Conservation (phyloP, 2,888 invertebrate species). For the Oasisia sp. region DNA sequence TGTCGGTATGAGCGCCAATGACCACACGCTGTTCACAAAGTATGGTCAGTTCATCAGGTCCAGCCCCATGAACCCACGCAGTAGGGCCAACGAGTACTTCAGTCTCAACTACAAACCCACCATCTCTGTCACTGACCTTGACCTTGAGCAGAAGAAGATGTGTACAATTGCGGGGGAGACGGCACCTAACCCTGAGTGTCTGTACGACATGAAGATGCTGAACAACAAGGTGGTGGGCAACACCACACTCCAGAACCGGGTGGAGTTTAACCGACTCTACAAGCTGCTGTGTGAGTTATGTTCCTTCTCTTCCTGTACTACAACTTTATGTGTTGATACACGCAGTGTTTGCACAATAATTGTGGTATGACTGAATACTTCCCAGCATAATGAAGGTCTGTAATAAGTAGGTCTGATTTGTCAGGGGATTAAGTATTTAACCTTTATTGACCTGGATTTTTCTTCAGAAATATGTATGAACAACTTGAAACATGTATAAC, state of each 20-base stretch:
- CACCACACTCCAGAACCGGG: background rate
- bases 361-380: too few relatives aligned
- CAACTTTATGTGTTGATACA: too few relatives aligned
- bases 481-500: too few relatives aligned
- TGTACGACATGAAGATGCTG: background rate
- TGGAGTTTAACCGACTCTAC: background rate
- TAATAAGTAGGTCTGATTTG: too few relatives aligned
- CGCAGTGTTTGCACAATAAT: too few relatives aligned
- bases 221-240: background rate
- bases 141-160: background rate
- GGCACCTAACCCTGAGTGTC: background rate
- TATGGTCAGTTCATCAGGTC: conserved; percentile 14
- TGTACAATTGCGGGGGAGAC: background rate
- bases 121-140: background rate
- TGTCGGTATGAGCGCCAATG: conserved; percentile 27
- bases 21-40: conserved; percentile 27
- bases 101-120: background rate
- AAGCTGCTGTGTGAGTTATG: background rate
- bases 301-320: too few relatives aligned
- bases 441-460: too few relatives aligned
- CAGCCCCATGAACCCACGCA: background rate
- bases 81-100: conserved; percentile 26
- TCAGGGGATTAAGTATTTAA: too few relatives aligned
- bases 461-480: too few relatives aligned
- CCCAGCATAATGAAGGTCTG: too few relatives aligned